Percentiles rank a stretch among this genome's conserved stretches.
Evolutionary conservation across 2,797 vertebrate genomes (phyloP).

Genomic region (Sebastes miniatus): DNA sequence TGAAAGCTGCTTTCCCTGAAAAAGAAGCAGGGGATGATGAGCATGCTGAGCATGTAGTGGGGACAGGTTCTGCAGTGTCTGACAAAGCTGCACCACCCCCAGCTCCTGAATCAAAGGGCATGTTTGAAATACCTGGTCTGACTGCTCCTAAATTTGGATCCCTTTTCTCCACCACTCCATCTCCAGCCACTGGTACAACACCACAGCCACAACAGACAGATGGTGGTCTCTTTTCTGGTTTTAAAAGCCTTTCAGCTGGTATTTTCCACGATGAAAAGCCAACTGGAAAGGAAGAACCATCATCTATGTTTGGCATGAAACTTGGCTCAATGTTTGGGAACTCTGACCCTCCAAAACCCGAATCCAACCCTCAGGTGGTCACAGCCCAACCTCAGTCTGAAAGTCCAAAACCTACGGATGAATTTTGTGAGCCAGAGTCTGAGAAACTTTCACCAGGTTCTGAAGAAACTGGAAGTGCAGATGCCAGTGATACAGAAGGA

Average conservation of each 20-base stretch:
- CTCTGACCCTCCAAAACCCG: constrained; percentile 60
- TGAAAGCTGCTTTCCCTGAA: constrained; percentile 4
- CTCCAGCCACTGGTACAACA: constrained; percentile 53
- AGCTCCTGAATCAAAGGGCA: constrained; percentile 64
- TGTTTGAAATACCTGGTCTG: constrained; percentile 83
- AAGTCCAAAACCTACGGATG: constrained; percentile 37
- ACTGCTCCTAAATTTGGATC: constrained; percentile 84
- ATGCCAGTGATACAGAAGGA: constrained; percentile 74
- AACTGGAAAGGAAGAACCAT: constrained; percentile 64
- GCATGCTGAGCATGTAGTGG: constrained; percentile 1
- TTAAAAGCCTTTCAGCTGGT: constrained; percentile 88
- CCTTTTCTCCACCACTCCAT: constrained; percentile 82
- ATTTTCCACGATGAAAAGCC: constrained; percentile 88
- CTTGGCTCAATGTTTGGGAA: constrained; percentile 80
- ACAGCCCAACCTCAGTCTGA: constrained; percentile 65
- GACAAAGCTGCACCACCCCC: constrained; percentile 34
- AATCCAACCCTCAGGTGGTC: constrained; percentile 55
- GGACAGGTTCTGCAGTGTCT: neutral
- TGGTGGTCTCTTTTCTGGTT: constrained; percentile 83
- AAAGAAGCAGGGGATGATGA: constrained; percentile 6
- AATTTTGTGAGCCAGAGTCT: constrained; percentile 44
- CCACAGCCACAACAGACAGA: constrained; percentile 70
- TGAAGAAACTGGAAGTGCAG: constrained; percentile 71
- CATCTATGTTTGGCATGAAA: constrained; percentile 84
- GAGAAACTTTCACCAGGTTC: constrained; percentile 72